These are phyloP conservation scores for Andrena fulva DNA, from an alignment of 2,888 invertebrate species.

Conservation along the genomic window DNA sequence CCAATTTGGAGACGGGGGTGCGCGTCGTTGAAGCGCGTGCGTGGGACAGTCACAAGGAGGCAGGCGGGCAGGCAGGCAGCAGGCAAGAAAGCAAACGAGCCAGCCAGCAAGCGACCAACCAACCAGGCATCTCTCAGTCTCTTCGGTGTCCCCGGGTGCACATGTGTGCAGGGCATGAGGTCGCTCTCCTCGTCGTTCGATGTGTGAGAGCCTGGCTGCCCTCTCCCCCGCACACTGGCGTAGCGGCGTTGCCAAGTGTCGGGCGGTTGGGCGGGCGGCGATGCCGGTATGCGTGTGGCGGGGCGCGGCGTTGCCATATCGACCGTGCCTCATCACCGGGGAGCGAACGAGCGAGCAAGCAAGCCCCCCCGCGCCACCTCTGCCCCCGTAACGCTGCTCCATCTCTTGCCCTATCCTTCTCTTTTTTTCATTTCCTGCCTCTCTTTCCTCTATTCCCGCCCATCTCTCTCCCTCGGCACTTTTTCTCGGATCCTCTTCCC, in stretches of 20 bases:
- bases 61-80: conserved; percentile 30
- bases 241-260: conserved; percentile 68
- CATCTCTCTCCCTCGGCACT: not conserved
- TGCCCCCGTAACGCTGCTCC: not conserved
- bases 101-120: conserved; percentile 34
- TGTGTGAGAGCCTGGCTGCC: conserved; percentile 65
- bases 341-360: conserved; percentile 46
- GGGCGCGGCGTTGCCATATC: conserved; percentile 84
- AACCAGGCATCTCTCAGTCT: conserved; percentile 63
- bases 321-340: conserved; percentile 79
- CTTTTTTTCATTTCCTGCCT: conserved; percentile 34
- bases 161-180: conserved; percentile 76
- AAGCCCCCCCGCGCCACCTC: conserved; percentile 28
- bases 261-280: conserved; percentile 58
- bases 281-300: conserved; percentile 76
- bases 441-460: not conserved
- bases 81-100: conserved; percentile 32
- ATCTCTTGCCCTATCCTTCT: conserved; percentile 32
- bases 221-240: conserved; percentile 60
- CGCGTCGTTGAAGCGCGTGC: conserved; percentile 55
- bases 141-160: conserved; percentile 71
- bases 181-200: conserved; percentile 74
- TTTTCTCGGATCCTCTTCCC: conserved; percentile 5
- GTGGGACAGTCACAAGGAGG: conserved; percentile 49
- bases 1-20: conserved; percentile 65